Evolutionary conservation across 2,113 vertebrate genomes (phyloP).

Genomic region (Isichthys henryi): DNA sequence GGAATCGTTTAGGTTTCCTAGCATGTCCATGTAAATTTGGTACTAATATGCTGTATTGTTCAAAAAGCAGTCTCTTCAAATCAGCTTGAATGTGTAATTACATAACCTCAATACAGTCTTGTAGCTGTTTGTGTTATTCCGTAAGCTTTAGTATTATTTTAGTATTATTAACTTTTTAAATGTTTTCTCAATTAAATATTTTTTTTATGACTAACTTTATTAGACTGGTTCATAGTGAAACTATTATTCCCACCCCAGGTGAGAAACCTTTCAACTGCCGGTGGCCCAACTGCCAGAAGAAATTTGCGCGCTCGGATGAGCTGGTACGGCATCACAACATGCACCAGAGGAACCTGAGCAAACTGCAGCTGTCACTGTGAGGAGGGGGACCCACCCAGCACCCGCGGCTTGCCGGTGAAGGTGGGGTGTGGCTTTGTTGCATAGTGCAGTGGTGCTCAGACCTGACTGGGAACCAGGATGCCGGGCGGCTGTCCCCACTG

Average conservation of each 20-base stretch:
- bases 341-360: slow-evolving; percentile 97
- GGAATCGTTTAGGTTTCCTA: neutral
- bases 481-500: neutral
- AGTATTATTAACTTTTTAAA: neutral
- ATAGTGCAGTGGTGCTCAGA: neutral
- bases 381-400: slow-evolving; percentile 39
- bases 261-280: slow-evolving; percentile 97
- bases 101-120: neutral
- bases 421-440: neutral
- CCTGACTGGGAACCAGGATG: neutral
- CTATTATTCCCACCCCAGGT: slow-evolving; percentile 59
- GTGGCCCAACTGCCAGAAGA: slow-evolving; percentile 98
- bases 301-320: slow-evolving; percentile 97
- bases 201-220: neutral
- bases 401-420: slow-evolving; percentile 25
- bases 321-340: slow-evolving; percentile 97
- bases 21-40: neutral
- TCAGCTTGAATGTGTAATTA: neutral
- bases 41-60: neutral
- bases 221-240: neutral
- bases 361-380: slow-evolving; percentile 86
- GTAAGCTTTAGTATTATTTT: neutral
- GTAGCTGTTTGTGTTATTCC: neutral
- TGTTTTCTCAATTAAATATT: neutral
- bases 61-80: neutral